Conservation (phyloP, 2,888 invertebrate genomes). For the Anoncus sp. region DNA sequence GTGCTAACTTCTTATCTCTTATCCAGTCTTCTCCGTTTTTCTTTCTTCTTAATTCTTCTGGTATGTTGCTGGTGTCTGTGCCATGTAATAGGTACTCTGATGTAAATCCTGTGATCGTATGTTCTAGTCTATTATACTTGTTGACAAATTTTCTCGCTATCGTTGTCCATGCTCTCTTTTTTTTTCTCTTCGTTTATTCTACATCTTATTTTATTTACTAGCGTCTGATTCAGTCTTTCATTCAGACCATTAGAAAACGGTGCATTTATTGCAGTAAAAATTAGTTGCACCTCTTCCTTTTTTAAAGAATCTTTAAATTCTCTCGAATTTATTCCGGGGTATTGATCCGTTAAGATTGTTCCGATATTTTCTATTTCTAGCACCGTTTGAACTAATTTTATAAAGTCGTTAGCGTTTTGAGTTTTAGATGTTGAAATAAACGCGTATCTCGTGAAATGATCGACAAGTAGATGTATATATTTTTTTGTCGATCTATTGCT, state of each 20-base stretch:
- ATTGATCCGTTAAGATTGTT: constrained; percentile 41
- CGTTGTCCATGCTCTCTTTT: not conserved
- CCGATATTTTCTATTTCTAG: constrained; percentile 55
- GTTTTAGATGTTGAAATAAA: constrained; percentile 67
- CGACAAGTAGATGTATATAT: constrained; percentile 73
- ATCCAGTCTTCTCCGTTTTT: constrained; percentile 47
- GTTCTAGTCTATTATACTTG: constrained; percentile 70
- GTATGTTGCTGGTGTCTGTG: constrained; percentile 57
- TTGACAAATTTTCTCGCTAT: constrained; percentile 69
- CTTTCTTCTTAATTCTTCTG: constrained; percentile 62
- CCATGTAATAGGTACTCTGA: constrained; percentile 70
- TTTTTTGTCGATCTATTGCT: constrained; percentile 71
- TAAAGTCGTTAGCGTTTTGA: constrained; percentile 68
- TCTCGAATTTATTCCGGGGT: no score
- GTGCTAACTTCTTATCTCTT: constrained; percentile 67
- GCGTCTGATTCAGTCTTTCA: no score
- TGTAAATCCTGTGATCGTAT: constrained; percentile 67
- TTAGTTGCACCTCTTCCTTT: constrained; percentile 1
- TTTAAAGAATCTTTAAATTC: no score
- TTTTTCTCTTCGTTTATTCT: no score
- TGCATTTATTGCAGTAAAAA: constrained; percentile 7
- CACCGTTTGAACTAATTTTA: constrained; percentile 64
- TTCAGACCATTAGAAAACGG: no score
- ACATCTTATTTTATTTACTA: no score
- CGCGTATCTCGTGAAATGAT: no score